phyloP scores from a whole-genome alignment of 2,888 invertebrate species.

The Stenodema calcarata region DNA sequence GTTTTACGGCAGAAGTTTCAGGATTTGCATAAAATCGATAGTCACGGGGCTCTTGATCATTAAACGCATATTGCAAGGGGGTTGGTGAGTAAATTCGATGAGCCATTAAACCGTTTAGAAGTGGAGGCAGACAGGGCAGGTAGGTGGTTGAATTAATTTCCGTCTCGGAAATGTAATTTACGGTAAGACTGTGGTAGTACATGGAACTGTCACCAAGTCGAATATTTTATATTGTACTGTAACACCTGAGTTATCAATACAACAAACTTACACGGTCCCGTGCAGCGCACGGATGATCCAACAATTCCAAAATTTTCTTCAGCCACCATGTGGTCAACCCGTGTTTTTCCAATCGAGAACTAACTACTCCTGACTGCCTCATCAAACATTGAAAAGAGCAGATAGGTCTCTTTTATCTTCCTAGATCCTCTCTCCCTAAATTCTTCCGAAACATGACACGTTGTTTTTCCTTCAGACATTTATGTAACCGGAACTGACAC shows the following conservation, averaged over 20 bases:
- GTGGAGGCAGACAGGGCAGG: too few relatives aligned
- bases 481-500: constrained; percentile 9
- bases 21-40: background rate
- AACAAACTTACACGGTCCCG: too few relatives aligned
- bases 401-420: background rate
- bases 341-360: too few relatives aligned
- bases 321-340: too few relatives aligned
- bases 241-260: too few relatives aligned
- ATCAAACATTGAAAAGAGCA: background rate
- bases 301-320: too few relatives aligned
- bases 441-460: background rate
- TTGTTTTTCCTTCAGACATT: background rate
- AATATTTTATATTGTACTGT: too few relatives aligned
- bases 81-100: background rate
- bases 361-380: background rate
- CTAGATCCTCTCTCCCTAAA: background rate
- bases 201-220: too few relatives aligned
- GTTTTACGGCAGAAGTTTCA: background rate
- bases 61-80: background rate
- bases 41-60: background rate
- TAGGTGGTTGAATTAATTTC: too few relatives aligned
- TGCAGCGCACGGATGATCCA: too few relatives aligned
- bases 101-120: background rate
- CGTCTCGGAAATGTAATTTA: too few relatives aligned
- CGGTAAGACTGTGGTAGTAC: too few relatives aligned